Evolutionary conservation across 2,113 vertebrate genomes (phyloP).

Genomic region (Cynopterus brachyotis): DNA sequence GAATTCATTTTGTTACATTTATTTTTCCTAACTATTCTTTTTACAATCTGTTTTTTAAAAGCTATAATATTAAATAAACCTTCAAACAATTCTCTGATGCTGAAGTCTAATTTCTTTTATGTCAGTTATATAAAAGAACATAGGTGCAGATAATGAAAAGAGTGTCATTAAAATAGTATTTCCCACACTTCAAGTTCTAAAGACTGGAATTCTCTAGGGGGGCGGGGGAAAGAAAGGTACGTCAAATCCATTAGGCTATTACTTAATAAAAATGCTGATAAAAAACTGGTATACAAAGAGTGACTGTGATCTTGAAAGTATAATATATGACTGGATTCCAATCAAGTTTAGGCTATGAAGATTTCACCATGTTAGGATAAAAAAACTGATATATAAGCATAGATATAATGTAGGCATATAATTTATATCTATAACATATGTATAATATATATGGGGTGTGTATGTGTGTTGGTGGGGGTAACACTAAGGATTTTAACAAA

Average conservation of each 20-base stretch:
- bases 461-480: neutral
- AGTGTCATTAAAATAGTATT: slow-evolving; percentile 1
- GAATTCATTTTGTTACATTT: neutral
- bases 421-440: neutral
- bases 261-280: slow-evolving; percentile 7
- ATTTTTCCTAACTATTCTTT: neutral
- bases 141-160: neutral
- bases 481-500: slow-evolving; percentile 49
- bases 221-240: slow-evolving; percentile 32
- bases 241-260: slow-evolving; percentile 3
- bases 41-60: neutral
- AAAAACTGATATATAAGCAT: neutral
- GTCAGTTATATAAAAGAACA: neutral
- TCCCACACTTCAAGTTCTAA: neutral
- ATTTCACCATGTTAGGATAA: slow-evolving; percentile 18
- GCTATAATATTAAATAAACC: neutral
- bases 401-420: neutral
- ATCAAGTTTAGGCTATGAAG: slow-evolving; percentile 26
- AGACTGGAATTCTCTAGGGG: neutral
- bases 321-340: neutral
- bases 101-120: neutral
- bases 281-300: neutral
- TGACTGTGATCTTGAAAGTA: neutral
- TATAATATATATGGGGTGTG: neutral
- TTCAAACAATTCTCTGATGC: slow-evolving; percentile 44